Base-by-base conservation (phyloP, 1,140 invertebrate species). In the Cepaea nemoralis region DNA sequence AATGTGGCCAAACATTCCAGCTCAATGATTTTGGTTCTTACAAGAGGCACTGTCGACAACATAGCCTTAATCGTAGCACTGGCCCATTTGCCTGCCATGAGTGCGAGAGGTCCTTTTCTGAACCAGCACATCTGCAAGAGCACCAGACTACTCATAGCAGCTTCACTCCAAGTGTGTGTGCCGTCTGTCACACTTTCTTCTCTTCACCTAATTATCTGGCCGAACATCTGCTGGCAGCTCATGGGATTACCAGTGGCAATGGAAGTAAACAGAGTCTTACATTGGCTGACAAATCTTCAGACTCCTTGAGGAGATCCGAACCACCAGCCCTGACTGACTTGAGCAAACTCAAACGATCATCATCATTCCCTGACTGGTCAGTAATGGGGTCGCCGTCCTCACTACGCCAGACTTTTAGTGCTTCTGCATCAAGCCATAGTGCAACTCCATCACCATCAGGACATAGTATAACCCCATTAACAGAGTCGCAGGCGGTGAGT, bases 1-100 rank as follows among this genome's bases (percentile, higher is more conserved):
- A 89, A 73, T 90, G 89, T 84, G 83, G 84, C 6, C 86, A 89
- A 69, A 86, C 87, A 45, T 90, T 90, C 81, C 89, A 88, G 81
- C 77, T 90, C 37, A 90, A 90, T 81, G 89, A 90, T 71, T 90
- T 90, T 86, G 89, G 89, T 31, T 87, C 87, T n/a, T 90, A 89
- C 82, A 90, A 90, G 78, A 83, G 88, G 19, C 89, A 90, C 66
- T 90, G 89, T 77, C 81, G 88, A 5, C 87, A 88, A 71, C 89
- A 90, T 81, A 85, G 85, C 31, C 83, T 74, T 35, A 35, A 80
- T 24, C 71, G 81, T 42, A 77, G 79, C 22, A 77, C 70, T 39
- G 86, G 87, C 35, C 84, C 85, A 22, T 88, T 86, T 45, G 75
- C 74, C 33, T 85, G 83, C 66, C 39, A 81, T 37, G 84, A 85